Evolutionary conservation across 1,140 invertebrate species (phyloP).

Genomic region (Chelonus insularis): DNA sequence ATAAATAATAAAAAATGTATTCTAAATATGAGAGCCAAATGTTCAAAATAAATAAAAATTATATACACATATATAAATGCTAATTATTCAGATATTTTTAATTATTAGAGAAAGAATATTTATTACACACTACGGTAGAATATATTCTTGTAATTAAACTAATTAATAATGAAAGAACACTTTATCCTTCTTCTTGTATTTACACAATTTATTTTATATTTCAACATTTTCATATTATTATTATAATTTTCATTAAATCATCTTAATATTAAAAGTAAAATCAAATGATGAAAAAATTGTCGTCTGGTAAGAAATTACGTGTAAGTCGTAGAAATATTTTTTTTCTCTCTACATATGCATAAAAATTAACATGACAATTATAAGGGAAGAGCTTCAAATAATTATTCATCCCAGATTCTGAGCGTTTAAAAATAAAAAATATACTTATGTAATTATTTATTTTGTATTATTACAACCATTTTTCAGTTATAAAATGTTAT

Average conservation of each 20-base stretch:
- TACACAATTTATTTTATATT: constrained; percentile 59
- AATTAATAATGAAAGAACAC: background rate
- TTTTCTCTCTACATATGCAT: too few relatives aligned
- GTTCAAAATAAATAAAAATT: too few relatives aligned
- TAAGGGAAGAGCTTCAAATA: background rate
- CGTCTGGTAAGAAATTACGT: too few relatives aligned
- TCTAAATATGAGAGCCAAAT: too few relatives aligned
- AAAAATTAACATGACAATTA: background rate
- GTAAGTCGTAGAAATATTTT: too few relatives aligned
- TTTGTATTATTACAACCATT: background rate
- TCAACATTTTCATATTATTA: constrained; percentile 54
- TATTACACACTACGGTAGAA: background rate
- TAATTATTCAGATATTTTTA: too few relatives aligned
- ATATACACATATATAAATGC: too few relatives aligned
- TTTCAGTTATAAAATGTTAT: background rate
- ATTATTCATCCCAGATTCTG: background rate
- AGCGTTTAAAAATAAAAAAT: background rate
- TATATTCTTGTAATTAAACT: background rate
- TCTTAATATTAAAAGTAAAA: constrained; percentile 39
- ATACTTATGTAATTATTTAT: background rate
- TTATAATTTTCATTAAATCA: constrained; percentile 52
- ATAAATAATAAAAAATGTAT: too few relatives aligned
- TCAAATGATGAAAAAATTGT: background rate
- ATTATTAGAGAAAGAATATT: too few relatives aligned
- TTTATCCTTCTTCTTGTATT: constrained; percentile 40